A percentile compares a stretch with the other conserved stretches of the same genome.
Conservation (phyloP, 2,888 invertebrate genomes). For the Tenodera sinensis region DNA sequence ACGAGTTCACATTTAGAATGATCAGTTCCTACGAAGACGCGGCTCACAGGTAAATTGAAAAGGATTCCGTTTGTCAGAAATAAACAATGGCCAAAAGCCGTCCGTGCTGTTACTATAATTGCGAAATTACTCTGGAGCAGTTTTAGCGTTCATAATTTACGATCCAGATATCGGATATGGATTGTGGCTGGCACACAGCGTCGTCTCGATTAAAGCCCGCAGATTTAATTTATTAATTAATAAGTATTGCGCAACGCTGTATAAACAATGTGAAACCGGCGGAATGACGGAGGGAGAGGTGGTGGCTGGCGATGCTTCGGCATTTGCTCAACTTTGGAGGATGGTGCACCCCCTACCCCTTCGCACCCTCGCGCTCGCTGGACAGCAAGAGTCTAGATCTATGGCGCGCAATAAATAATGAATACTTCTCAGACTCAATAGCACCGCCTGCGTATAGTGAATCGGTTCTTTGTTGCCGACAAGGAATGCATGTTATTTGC, state of each 20-base stretch:
- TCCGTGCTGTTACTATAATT: background rate
- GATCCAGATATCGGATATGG: background rate
- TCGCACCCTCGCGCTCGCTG: background rate
- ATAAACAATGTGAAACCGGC: background rate
- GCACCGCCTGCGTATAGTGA: conserved; percentile 20
- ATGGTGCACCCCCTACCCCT: background rate
- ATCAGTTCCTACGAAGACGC: background rate
- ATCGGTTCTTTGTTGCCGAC: background rate
- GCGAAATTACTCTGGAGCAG: background rate
- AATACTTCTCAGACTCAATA: conserved; percentile 23
- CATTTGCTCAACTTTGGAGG: background rate
- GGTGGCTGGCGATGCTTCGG: background rate
- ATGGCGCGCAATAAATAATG: conserved; percentile 24
- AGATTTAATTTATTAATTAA: background rate
- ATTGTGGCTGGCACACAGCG: background rate
- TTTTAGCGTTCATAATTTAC: background rate
- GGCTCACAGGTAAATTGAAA: background rate
- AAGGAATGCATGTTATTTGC: conserved; percentile 28
- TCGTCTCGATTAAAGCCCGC: background rate
- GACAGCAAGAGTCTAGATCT: background rate
- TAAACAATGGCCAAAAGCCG: background rate
- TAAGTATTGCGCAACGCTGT: background rate
- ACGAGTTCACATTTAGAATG: background rate
- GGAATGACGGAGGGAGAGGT: background rate
- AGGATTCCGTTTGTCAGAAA: background rate